These are phyloP conservation scores for Anastrepha ludens DNA, from an alignment of 1,140 invertebrate species.

Conservation along the genomic window DNA sequence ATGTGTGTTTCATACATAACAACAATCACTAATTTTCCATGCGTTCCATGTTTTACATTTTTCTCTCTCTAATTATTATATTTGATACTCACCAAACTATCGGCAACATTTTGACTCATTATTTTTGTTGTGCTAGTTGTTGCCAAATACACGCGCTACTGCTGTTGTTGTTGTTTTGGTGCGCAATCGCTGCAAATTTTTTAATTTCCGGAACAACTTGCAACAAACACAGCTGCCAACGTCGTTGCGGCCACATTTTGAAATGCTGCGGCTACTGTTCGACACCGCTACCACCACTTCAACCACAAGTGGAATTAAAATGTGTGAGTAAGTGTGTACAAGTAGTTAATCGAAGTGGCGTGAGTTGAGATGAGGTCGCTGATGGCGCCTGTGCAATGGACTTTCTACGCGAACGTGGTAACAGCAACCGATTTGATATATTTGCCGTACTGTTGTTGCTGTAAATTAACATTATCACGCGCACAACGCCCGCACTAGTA, in stretches of 20 bases:
- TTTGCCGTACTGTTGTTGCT: background rate
- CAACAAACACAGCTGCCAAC: slow-evolving; percentile 15
- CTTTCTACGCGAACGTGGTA: slow-evolving; percentile 13
- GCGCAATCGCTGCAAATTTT: slow-evolving; percentile 2
- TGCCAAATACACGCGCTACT: background rate
- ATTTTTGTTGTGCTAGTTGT: slow-evolving; percentile 60
- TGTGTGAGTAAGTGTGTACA: background rate
- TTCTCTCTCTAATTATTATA: slow-evolving; percentile 1
- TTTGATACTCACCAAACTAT: slow-evolving; percentile 71
- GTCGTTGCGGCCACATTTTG: slow-evolving; percentile 41
- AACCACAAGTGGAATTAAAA: slow-evolving; percentile 32
- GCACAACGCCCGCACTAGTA: background rate
- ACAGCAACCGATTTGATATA: background rate
- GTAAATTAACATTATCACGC: slow-evolving; percentile 16
- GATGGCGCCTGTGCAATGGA: background rate
- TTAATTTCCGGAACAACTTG: slow-evolving; percentile 31
- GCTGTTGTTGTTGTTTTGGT: slow-evolving; percentile 32
- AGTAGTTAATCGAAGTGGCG: background rate
- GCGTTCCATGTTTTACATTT: slow-evolving; percentile 27
- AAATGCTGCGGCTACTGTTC: slow-evolving; percentile 7
- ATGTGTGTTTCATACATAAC: background rate
- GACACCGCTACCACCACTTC: background rate
- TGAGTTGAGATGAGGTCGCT: background rate
- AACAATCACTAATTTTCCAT: background rate
- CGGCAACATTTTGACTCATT: slow-evolving; percentile 74